Evolutionary conservation across 2,888 invertebrate species (phyloP), one percentile per base, ranked within the genome.

Genomic region (Bugulina stolonifera): DNA sequence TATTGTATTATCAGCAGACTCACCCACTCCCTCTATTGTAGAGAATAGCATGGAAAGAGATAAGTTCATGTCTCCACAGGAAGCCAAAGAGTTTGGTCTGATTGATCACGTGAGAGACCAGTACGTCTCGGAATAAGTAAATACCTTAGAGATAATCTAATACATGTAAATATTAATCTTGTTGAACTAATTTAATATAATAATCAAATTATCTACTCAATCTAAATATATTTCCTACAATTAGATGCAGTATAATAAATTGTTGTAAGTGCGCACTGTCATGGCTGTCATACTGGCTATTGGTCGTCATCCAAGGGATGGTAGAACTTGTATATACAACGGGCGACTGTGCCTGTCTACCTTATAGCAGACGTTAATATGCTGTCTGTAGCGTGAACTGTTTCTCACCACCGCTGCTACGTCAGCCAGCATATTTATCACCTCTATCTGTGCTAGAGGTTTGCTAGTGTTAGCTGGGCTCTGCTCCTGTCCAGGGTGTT

Each of bases 51-150:
- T 99, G 91, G 99, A 99, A 83, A 88, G 99, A 71, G 99, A 99
- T 82, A 90, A 91, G 78, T 99, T 95, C 80, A 93, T 99, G 94
- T 90, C 89, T 73, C 94, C 99, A 0, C 84, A 85, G 1, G 94
- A 97, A 86, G 98, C 98, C 0, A 91, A 92, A 83, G 86, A 88
- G 23, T 93, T 96, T 87, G 99, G 99, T 54, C 84, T 99, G 35
- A 93, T 99, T 81, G 99, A 99, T 85, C 91, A 91, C 85, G 91
- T 98, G 3, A 27, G 64, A 14, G 34, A 64, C 32, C 32, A 64
- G 64, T 64, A 64, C 32, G 32, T 64, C 32, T 64, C 64, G 18
- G 64, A n/a, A 25, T 64, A 32, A 43, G 5, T 10, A n/a, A n/a
- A n/a, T n/a, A n/a, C n/a, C n/a, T n/a, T n/a, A n/a, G n/a, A n/a